These are phyloP conservation scores for Dolichoris vasculosae DNA, from an alignment of 1,140 invertebrate genomes.

Conservation along the genomic window DNA sequence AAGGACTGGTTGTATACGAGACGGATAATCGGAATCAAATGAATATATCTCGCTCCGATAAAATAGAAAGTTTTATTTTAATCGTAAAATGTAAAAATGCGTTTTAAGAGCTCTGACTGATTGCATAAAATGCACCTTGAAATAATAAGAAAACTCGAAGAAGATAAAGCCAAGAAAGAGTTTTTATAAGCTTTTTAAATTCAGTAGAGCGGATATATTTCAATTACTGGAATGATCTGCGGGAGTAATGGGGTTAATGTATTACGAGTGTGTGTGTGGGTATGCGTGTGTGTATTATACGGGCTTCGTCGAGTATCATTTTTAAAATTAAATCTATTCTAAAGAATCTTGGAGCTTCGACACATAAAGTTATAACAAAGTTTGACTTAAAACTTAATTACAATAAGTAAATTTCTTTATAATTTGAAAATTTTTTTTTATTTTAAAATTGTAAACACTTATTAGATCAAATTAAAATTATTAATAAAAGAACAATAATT, in stretches of 20 bases:
- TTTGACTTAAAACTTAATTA: too few species aligned
- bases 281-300: not conserved
- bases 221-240: not conserved
- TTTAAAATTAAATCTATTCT: not conserved
- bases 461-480: too few species aligned
- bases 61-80: not conserved
- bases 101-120: too few species aligned
- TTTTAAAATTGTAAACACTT: too few species aligned
- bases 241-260: not conserved
- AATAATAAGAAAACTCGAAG: not conserved
- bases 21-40: not conserved
- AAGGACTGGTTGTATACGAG: not conserved
- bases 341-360: too few species aligned
- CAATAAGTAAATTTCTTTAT: too few species aligned
- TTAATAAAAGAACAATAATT: too few species aligned
- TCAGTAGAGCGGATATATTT: conserved; percentile 11
- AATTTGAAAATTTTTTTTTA: too few species aligned
- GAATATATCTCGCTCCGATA: not conserved
- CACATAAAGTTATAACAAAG: too few species aligned
- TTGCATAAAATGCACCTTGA: not conserved
- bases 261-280: too few species aligned
- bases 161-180: not conserved
- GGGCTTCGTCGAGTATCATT: not conserved
- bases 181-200: not conserved
- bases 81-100: not conserved